A percentile compares a stretch with the other conserved stretches of the same genome.
phyloP scores from a whole-genome alignment of 1,140 invertebrate species.

The Wiebesia pumilae region DNA sequence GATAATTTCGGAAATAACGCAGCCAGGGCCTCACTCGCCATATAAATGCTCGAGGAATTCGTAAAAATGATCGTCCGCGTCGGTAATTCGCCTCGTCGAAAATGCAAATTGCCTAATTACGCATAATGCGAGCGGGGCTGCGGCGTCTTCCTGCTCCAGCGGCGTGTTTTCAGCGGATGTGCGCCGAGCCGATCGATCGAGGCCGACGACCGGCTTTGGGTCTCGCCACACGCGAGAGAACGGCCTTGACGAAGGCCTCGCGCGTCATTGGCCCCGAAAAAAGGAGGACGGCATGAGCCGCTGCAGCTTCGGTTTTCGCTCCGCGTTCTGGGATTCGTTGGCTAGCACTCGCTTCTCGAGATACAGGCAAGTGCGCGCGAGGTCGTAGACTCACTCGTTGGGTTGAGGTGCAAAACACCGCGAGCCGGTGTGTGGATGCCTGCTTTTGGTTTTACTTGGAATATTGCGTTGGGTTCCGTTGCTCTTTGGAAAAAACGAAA shows the following conservation, averaged over 20 bases:
- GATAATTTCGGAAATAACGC: background rate
- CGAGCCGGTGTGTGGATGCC: background rate
- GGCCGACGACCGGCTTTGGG: conserved; percentile 25
- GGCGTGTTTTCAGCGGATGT: background rate
- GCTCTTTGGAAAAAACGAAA: background rate
- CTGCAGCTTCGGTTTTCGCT: background rate
- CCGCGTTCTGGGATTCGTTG: background rate
- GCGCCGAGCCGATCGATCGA: background rate
- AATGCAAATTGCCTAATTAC: conserved; percentile 13
- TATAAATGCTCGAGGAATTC: background rate
- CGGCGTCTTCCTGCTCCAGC: background rate
- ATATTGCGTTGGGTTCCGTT: background rate
- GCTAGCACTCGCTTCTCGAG: background rate
- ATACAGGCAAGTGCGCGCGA: no score
- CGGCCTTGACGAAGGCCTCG: conserved; percentile 36
- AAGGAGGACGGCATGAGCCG: background rate
- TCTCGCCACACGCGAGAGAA: conserved; percentile 9
- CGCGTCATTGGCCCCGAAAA: background rate
- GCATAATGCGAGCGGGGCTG: background rate
- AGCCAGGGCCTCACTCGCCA: background rate
- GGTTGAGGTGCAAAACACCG: background rate
- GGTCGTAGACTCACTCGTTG: no score
- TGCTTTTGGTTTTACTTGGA: background rate
- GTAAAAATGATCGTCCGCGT: background rate
- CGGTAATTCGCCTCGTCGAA: background rate